These are phyloP conservation scores for Melanostoma mellinum DNA, from an alignment of 2,888 invertebrate genomes.

Conservation along the genomic window DNA sequence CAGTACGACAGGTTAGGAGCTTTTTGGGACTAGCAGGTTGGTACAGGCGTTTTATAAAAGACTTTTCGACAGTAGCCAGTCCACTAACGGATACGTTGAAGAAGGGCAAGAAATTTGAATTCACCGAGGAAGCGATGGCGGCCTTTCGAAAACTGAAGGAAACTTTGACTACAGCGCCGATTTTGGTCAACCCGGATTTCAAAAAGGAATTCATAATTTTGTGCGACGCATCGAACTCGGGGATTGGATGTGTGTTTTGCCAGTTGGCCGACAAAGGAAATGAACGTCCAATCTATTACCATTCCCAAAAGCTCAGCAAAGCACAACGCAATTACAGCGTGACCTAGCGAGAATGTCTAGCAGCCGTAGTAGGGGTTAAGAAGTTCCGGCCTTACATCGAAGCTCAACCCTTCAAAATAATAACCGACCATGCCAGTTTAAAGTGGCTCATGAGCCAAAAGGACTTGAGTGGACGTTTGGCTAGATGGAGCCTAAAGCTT, in stretches of 20 bases:
- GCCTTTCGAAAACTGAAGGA: neutral
- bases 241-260: constrained; percentile 10
- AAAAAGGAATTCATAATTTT: neutral
- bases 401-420: neutral
- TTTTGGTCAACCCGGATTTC: constrained; percentile 1
- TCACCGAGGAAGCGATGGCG: neutral
- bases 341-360: constrained; percentile 27
- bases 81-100: neutral
- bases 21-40: neutral
- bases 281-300: constrained; percentile 6
- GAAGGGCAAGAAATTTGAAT: neutral
- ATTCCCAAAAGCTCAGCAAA: constrained; percentile 10
- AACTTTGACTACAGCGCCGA: neutral
- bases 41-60: constrained; percentile 1
- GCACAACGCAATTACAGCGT: constrained; percentile 22
- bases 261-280: neutral
- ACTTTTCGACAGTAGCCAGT: neutral
- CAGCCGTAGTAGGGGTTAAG: neutral
- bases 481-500: no score
- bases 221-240: neutral
- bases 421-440: no score
- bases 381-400: constrained; percentile 14
- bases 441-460: no score
- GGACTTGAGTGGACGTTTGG: no score
- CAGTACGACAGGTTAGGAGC: neutral